A percentile compares a stretch with the other conserved stretches of the same genome.
phyloP scores from a whole-genome alignment of 2,888 invertebrate species.

The Mesoligia furuncula region DNA sequence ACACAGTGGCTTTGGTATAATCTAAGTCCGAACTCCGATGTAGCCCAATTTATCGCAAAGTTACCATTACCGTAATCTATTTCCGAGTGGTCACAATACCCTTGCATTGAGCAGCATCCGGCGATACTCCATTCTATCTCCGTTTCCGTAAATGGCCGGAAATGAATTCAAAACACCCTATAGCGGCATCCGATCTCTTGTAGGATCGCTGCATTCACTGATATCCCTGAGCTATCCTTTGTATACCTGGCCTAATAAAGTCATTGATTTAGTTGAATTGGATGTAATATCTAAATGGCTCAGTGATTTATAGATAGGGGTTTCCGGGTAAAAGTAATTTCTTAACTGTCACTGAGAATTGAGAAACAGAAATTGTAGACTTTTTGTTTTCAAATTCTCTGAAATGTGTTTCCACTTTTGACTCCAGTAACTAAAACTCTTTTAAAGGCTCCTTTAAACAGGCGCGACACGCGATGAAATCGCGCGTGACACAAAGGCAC shows the following conservation, averaged over 20 bases:
- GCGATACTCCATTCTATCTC: constrained; percentile 82
- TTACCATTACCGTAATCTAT: constrained; percentile 62
- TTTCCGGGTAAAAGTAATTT: not conserved
- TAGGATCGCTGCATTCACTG: constrained; percentile 68
- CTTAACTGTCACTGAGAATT: not conserved
- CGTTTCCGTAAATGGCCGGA: constrained; percentile 83
- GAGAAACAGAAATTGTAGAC: not conserved
- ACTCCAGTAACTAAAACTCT: not conserved
- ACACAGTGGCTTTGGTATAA: not conserved
- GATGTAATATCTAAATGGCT: constrained; percentile 10
- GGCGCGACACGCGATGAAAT: too few species aligned
- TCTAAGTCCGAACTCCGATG: not conserved
- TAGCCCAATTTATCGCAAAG: constrained; percentile 28
- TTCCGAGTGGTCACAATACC: constrained; percentile 73
- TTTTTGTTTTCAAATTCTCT: not conserved
- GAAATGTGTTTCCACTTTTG: not conserved
- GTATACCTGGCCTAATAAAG: constrained; percentile 13
- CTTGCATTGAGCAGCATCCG: constrained; percentile 79
- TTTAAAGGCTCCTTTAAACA: too few species aligned
- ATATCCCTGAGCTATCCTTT: constrained; percentile 23
- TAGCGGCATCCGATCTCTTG: constrained; percentile 80
- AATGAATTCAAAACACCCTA: constrained; percentile 87
- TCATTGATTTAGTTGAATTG: constrained; percentile 14
- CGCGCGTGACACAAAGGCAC: too few species aligned
- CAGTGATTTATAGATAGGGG: not conserved